Base-by-base conservation (phyloP, 2,888 invertebrate species). In the Hipparchia sbordonii region DNA sequence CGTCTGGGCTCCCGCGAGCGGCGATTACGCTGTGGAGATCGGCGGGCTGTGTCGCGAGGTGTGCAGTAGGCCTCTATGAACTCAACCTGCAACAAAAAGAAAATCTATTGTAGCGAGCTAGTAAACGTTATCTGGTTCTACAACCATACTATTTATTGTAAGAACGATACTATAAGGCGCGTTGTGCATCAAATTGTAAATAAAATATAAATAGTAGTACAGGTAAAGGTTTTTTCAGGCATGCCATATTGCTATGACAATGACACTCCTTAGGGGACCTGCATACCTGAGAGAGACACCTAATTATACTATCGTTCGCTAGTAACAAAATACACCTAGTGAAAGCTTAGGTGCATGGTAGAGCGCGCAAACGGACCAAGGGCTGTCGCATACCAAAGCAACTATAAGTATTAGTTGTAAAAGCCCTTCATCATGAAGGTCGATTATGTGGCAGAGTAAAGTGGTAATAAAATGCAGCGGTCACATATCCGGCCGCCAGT, bases 41-140 rank as follows among this genome's bases (percentile, higher is more conserved):
- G 89, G 51, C 90, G 89, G 12, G 93, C 90, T 82, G 96, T 96
- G 85, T 96, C 96, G 77, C 95, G 94, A 13, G 96, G 96, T 82
- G 96, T 96, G 83, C 96, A 96, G 86, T 96, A 96, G 73, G 95
- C 95, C 87, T 96, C 96, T 87, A 96, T 92, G 79, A 96, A 95
- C 88, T 96, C 96, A 80, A 96, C 95, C 95, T 96, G 89, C 1
- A 94, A 95, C 89, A 91, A 91, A 46, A 57, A 67, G 9, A 65
- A 46, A 45, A 9, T 9, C 8, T 6, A 13, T 62, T 62, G 33
- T 74, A 74, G n/a, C 5, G 10, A 60, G 59, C 33, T 6, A 23
- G 9, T 10, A 9, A 4, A 33, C 10, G 3, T 2, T 10, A 39
- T 59, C 4, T 12, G 6, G 10, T 33, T 60, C 39, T 5, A 10